These are phyloP conservation scores for Lasioglossum morio DNA, from an alignment of 2,888 invertebrate species.

Conservation along the genomic window DNA sequence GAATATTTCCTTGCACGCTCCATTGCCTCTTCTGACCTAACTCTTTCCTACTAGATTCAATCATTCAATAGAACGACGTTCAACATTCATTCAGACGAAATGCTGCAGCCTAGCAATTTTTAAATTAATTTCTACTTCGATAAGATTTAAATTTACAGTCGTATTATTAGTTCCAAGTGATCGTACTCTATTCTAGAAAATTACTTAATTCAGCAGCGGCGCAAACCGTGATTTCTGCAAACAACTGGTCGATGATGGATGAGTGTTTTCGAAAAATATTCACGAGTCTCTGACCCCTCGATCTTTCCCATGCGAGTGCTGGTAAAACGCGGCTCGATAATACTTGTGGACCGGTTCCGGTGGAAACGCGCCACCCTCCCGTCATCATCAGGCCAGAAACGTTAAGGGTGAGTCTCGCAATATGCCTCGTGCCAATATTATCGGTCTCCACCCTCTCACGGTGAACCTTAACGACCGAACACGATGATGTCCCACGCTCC, in stretches of 20 bases:
- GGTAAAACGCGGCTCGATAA: conserved; percentile 65
- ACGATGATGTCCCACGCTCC: conserved; percentile 77
- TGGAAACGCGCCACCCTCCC: conserved; percentile 69
- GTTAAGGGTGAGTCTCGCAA: conserved; percentile 71
- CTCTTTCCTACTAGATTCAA: not conserved
- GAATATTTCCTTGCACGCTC: not conserved
- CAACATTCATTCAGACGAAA: not conserved
- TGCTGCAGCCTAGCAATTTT: not conserved
- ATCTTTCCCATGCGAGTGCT: conserved; percentile 62
- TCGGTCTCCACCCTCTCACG: conserved; percentile 70
- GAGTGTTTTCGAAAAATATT: conserved; percentile 54
- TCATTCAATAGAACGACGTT: not conserved
- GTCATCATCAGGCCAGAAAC: conserved; percentile 70
- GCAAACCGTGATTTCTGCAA: conserved; percentile 15
- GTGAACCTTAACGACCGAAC: conserved; percentile 66
- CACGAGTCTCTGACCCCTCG: conserved; percentile 41
- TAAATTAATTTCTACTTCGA: not conserved
- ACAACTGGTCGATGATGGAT: conserved; percentile 33
- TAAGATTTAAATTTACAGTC: not conserved
- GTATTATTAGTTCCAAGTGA: not conserved
- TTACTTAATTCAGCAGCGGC: not conserved
- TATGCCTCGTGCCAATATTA: conserved; percentile 83
- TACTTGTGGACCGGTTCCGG: conserved; percentile 67
- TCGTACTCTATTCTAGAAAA: not conserved
- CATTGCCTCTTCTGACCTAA: not conserved